Conservation (phyloP, 2,797 vertebrate species). For the Oreochromis grahami region DNA sequence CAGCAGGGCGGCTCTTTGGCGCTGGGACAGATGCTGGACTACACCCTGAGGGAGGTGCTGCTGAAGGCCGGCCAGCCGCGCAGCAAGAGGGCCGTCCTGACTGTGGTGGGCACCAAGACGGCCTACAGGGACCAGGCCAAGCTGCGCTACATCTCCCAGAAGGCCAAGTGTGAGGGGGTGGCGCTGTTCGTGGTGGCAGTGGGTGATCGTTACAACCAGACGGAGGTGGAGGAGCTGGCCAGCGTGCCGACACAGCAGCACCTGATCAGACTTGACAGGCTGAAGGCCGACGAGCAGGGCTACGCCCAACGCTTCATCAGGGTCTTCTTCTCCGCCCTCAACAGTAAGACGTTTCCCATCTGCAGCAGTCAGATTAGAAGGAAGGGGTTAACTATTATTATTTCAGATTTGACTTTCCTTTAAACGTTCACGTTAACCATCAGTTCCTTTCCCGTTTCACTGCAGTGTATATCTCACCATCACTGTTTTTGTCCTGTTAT, state of each 20-base stretch:
- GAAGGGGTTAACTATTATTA: background rate
- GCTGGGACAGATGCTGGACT: slow-evolving; percentile 77
- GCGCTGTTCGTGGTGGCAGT: slow-evolving; percentile 79
- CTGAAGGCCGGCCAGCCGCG: slow-evolving; percentile 54
- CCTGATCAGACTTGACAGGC: slow-evolving; percentile 63
- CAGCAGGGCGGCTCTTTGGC: slow-evolving; percentile 70
- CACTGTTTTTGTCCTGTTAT: background rate
- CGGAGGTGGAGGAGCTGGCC: slow-evolving; percentile 72
- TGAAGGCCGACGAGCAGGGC: slow-evolving; percentile 58
- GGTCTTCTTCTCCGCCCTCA: slow-evolving; percentile 80
- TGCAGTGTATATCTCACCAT: background rate
- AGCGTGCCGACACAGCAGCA: slow-evolving; percentile 82
- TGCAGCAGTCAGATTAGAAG: background rate
- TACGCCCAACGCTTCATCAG: slow-evolving; percentile 77
- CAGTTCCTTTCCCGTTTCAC: background rate
- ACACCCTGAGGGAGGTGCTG: slow-evolving; percentile 70
- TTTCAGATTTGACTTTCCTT: background rate
- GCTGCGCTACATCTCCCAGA: slow-evolving; percentile 68
- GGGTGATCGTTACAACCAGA: slow-evolving; percentile 59
- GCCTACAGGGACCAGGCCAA: slow-evolving; percentile 32
- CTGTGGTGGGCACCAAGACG: slow-evolving; percentile 75
- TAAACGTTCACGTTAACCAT: background rate
- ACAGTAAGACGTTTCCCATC: slow-evolving; percentile 70
- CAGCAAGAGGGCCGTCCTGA: slow-evolving; percentile 71
- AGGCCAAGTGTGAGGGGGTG: slow-evolving; percentile 50